Evolutionary conservation across 2,888 invertebrate species (phyloP), one percentile per base, ranked within the genome.

Genomic region (Synanthedon tipuliformis): DNA sequence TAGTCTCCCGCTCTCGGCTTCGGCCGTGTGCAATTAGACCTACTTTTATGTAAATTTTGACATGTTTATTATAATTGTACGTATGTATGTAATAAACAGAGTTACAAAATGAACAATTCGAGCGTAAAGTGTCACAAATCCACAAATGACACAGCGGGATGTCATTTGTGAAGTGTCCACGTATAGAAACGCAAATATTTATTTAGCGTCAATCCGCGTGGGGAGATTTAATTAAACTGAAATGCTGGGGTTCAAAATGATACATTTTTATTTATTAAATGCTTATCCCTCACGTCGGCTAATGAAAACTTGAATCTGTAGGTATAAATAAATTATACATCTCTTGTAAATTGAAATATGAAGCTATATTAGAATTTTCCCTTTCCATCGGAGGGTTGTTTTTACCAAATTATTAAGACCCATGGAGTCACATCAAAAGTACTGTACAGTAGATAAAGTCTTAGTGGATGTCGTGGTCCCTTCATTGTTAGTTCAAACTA

Each of bases 111-210:
- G 34, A 34, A 34, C 10, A 34, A 34, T 34, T 34, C 34, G 34
- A 27, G 27, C 7, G 27, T 27, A 27, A 8, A 8, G 0, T 8
- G 7, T 8, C 27, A 27, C 8, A 27, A 27, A 27, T 27, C 27
- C 27, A 27, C 27, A 34, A 34, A 34, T 8, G 27, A 34, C 45
- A 13, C 45, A 45, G 45, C 45, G 45, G 45, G 45, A 45, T 45
- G 45, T 45, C 45, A 45, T 45, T 45, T 15, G 15, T 49, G 11
- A 49, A 68, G 65, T 82, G 76, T 82, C 81, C 79, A 71, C 69
- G 72, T 68, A n/a, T n/a, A n/a, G n/a, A n/a, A n/a, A n/a, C n/a
- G n/a, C 78, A 76, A 75, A 81, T 82, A 82, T 84, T 81, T 79
- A 75, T 64, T 59, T 65, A 65, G 63, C 70, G 64, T 67, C 61